phyloP scores from a whole-genome alignment of 2,888 invertebrate species.

The Bugulina stolonifera region DNA sequence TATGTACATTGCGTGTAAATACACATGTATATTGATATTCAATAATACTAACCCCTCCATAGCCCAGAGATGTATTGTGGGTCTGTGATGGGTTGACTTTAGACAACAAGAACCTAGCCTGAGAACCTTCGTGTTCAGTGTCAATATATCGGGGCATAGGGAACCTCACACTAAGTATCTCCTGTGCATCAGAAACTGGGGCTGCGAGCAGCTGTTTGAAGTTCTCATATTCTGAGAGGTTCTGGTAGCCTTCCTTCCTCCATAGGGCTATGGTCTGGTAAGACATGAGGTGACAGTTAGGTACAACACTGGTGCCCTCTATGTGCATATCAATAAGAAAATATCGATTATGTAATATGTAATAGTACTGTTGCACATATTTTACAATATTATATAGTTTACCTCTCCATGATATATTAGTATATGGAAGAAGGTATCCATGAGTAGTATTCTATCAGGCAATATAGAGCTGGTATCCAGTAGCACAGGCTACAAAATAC shows the following conservation, averaged over 20 bases:
- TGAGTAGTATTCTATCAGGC: constrained; percentile 89
- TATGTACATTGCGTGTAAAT: too few relatives aligned
- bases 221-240: constrained; percentile 93
- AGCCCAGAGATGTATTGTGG: constrained; percentile 97
- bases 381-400: constrained; percentile 34
- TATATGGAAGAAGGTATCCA: constrained; percentile 99
- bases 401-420: constrained; percentile 98
- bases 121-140: constrained; percentile 98
- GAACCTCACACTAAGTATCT: constrained; percentile 89
- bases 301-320: too few relatives aligned
- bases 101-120: constrained; percentile 93
- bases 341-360: too few relatives aligned
- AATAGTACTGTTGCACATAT: too few relatives aligned
- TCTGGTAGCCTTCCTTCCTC: constrained; percentile 87
- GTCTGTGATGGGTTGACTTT: constrained; percentile 99
- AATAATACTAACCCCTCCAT: constrained; percentile 56
- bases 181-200: constrained; percentile 93
- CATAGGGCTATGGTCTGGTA: constrained; percentile 96
- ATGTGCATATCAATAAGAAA: too few relatives aligned
- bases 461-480: constrained; percentile 96
- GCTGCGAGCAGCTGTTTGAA: constrained; percentile 92
- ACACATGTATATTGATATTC: too few relatives aligned
- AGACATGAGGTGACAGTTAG: too few relatives aligned
- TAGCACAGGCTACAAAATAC: constrained; percentile 70
- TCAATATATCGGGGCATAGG: constrained; percentile 98